These are phyloP conservation scores for Eupeodes latifasciatus DNA, from an alignment of 2,888 invertebrate genomes.

Conservation along the genomic window DNA sequence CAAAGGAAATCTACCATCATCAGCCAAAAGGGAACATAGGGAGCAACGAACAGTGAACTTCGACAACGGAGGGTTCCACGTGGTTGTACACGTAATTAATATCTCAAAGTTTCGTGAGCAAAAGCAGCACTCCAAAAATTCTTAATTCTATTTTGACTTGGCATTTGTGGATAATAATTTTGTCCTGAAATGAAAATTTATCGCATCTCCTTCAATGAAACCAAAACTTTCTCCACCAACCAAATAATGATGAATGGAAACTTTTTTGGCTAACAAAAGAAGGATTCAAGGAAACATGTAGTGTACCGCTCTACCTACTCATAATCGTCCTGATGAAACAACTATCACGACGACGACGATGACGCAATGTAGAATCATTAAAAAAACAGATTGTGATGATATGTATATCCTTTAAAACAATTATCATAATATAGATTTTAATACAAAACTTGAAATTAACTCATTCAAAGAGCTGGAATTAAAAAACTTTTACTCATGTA, in stretches of 20 bases:
- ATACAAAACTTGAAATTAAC: conserved; percentile 11
- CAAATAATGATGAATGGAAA: conserved; percentile 8
- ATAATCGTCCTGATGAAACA: no score
- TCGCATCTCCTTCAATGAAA: not conserved
- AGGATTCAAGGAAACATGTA: not conserved
- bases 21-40: no score
- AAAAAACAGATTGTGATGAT: not conserved
- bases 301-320: no score
- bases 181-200: conserved; percentile 21
- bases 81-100: conserved; percentile 23
- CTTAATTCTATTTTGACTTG: conserved; percentile 17
- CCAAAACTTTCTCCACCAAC: not conserved
- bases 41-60: not conserved
- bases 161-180: conserved; percentile 18
- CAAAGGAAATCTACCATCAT: no score
- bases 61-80: not conserved
- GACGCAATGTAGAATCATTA: no score
- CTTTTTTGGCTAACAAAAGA: not conserved
- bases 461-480: not conserved
- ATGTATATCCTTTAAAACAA: not conserved
- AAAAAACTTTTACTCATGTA: not conserved
- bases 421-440: conserved; percentile 16
- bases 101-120: conserved; percentile 9
- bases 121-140: no score
- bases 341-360: no score